A percentile compares a stretch with the other conserved stretches of the same genome.
These are phyloP conservation scores for Struthio camelus DNA, from an alignment of 2,113 vertebrate genomes.

Conservation along the genomic window DNA sequence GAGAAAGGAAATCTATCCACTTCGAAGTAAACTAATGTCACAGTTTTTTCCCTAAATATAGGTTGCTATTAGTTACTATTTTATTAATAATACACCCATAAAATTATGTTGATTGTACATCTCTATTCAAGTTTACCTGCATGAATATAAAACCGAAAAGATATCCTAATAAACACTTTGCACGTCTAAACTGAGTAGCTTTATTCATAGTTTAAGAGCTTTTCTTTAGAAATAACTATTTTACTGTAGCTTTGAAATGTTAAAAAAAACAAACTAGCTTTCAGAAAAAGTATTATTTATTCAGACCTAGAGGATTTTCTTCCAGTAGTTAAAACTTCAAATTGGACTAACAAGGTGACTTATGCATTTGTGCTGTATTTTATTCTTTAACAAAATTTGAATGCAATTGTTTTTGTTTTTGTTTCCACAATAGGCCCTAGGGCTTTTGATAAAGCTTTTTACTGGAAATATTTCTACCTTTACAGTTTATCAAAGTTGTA, in stretches of 20 bases:
- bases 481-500: slow-evolving; percentile 36
- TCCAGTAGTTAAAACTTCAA: slow-evolving; percentile 14
- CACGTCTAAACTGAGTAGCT: neutral
- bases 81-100: neutral
- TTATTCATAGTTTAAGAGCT: neutral
- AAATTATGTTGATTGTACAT: neutral
- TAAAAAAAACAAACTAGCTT: slow-evolving; percentile 9
- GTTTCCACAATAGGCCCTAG: neutral
- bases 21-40: neutral
- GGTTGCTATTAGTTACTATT: neutral
- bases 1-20: neutral
- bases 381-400: slow-evolving; percentile 39
- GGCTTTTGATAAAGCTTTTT: slow-evolving; percentile 54
- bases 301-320: slow-evolving; percentile 30
- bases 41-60: neutral
- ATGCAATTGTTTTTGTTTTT: slow-evolving; percentile 31
- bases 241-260: neutral
- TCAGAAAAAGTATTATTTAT: slow-evolving; percentile 21
- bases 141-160: neutral
- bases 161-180: neutral
- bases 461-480: slow-evolving; percentile 34
- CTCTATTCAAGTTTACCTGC: neutral
- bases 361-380: slow-evolving; percentile 33
- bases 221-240: neutral
- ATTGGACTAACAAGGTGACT: slow-evolving; percentile 54